A percentile compares a stretch with the other conserved stretches of the same genome.
Evolutionary conservation across 2,113 vertebrate genomes (phyloP).

Genomic region (Mus spicilegus): DNA sequence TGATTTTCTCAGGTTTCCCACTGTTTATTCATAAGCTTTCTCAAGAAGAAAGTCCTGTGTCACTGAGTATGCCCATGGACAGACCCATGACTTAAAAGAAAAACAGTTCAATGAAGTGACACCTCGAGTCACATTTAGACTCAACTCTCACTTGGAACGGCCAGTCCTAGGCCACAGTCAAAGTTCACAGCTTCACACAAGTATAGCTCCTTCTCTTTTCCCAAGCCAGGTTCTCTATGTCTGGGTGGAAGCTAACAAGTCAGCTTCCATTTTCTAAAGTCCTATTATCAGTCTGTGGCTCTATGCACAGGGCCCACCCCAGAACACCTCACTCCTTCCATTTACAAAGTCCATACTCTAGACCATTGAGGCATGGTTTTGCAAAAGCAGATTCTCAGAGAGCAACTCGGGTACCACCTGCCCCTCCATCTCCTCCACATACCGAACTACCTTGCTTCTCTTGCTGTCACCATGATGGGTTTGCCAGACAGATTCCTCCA

Average conservation of each 20-base stretch:
- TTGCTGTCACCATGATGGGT: neutral
- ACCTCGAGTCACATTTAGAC: neutral
- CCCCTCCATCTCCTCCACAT: accelerated
- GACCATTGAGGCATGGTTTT: accelerated
- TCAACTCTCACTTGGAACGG: neutral
- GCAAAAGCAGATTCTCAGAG: neutral
- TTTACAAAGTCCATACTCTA: neutral
- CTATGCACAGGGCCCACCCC: neutral
- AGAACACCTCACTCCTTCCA: no score
- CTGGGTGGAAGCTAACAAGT: neutral
- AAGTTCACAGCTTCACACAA: neutral
- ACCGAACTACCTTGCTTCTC: neutral
- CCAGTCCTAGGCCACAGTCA: neutral
- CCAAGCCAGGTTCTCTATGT: no score
- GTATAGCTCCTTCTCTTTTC: neutral
- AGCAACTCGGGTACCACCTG: neutral
- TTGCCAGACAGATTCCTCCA: neutral
- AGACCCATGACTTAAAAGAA: neutral
- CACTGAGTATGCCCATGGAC: neutral
- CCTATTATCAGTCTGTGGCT: no score
- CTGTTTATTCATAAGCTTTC: neutral
- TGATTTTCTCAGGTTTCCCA: neutral
- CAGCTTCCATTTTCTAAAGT: neutral
- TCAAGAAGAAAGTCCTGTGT: neutral
- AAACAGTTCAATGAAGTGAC: neutral